Evolutionary conservation across 2,888 invertebrate species (phyloP), one percentile per base, ranked within the genome.

Genomic region (Luperina testacea): DNA sequence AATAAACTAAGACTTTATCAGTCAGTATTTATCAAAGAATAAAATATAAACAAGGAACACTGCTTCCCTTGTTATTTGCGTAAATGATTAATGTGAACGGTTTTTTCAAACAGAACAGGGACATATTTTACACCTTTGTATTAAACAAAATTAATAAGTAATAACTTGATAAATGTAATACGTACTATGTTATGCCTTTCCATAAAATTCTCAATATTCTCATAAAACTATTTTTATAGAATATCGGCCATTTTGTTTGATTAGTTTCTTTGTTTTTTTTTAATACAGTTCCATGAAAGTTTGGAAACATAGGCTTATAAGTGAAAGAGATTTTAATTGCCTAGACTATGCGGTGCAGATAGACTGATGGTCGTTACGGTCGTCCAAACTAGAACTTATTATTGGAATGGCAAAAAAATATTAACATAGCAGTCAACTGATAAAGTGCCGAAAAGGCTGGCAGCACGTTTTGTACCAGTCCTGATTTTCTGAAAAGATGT

Each of bases 241-340:
- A 88, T 82, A 90, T 93, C 95, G 91, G 95, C 95, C 95, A 95
- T 95, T 95, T 95, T 95, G 95, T 95, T 94, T 93, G 91, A 92
- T 92, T 92, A 90, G 82, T 89, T 88, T 88, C 80, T 73, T 82
- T 88, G 79, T 90, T 87, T 90, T 88, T 85, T 42, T 68, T 76
- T 17, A 11, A 38, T 59, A 57, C 32, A 63, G 48, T 38, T 72
- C 24, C 2, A 63, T 65, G 11, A 13, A 15, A 59, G 53, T 20
- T 75, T 69, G 13, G 61, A 72, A 76, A 67, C 80, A n/a, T n/a
- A 24, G 86, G 51, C 77, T 77, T 83, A 86, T 83, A 20, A 70
- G 45, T 20, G 0, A 4, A 20, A 24, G 42, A 20, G n/a, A 1
- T n/a, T 42, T 48, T 68, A 48, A 27, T 24, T 27, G 11, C 20